Conservation (phyloP, 2,888 invertebrate genomes). For the Pocota personata region DNA sequence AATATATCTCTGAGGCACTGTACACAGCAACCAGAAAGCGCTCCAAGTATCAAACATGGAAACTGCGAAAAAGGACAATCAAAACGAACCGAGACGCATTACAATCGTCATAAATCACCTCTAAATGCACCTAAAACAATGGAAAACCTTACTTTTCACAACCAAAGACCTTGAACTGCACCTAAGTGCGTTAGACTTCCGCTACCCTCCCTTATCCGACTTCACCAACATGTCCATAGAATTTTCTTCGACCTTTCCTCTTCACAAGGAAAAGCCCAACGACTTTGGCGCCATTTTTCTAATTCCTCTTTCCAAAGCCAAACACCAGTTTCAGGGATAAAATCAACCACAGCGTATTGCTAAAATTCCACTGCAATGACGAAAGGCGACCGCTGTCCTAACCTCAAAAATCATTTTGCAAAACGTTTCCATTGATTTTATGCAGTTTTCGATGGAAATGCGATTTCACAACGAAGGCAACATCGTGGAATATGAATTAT, state of each 20-base stretch:
- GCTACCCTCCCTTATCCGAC: not conserved
- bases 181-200: slow-evolving; percentile 28
- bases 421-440: slow-evolving; percentile 30
- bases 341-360: not conserved
- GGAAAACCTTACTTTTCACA: not conserved
- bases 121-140: not conserved
- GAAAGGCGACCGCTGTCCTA: slow-evolving; percentile 15
- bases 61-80: not conserved
- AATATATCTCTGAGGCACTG: slow-evolving; percentile 10
- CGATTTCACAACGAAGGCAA: not conserved
- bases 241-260: not conserved
- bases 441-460: not conserved
- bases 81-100: not conserved
- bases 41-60: not conserved
- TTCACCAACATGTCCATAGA: not conserved
- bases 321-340: slow-evolving; percentile 16
- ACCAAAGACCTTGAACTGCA: slow-evolving; percentile 32
- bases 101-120: not conserved
- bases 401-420: slow-evolving; percentile 36
- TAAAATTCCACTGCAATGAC: slow-evolving; percentile 46
- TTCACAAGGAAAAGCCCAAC: not conserved
- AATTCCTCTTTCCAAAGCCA: not conserved
- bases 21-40: not conserved
- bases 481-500: not conserved
- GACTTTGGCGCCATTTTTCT: slow-evolving; percentile 37